Conservation (phyloP, 2,888 invertebrate species). For the Lobophora halterata region DNA sequence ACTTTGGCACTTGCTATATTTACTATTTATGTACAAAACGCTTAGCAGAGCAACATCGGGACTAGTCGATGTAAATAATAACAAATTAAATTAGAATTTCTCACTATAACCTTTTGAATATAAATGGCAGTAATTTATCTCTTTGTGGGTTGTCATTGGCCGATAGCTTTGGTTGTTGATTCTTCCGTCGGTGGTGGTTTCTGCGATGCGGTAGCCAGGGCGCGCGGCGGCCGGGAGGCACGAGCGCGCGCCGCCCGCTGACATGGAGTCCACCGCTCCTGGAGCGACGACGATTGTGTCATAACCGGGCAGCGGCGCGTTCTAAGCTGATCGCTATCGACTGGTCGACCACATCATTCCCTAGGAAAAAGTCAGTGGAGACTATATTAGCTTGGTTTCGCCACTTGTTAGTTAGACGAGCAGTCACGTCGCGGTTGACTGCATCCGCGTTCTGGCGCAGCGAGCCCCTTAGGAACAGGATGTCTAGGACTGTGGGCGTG, state of each 20-base stretch:
- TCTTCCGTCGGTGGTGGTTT: conserved; percentile 33
- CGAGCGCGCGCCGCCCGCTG: conserved; percentile 29
- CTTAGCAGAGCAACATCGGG: conserved; percentile 43
- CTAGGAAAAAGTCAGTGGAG: conserved; percentile 87
- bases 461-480: conserved; percentile 82
- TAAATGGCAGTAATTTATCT: conserved; percentile 16
- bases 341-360: conserved; percentile 85
- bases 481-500: conserved; percentile 83
- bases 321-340: conserved; percentile 79
- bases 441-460: conserved; percentile 83
- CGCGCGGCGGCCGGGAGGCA: conserved; percentile 39
- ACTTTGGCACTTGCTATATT: conserved; percentile 43
- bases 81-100: conserved; percentile 52
- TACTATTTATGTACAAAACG: conserved; percentile 35
- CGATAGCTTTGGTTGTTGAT: conserved; percentile 10
- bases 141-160: conserved; percentile 10
- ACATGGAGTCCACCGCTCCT: conserved; percentile 59
- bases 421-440: conserved; percentile 85
- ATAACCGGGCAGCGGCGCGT: conserved; percentile 64
- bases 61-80: conserved; percentile 55
- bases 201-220: conserved; percentile 51
- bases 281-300: conserved; percentile 52
- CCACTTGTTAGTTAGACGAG: conserved; percentile 85
- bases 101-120: conserved; percentile 46
- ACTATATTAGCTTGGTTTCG: conserved; percentile 85